phyloP scores from a whole-genome alignment of 2,888 invertebrate species.

The Lepidochrysops patricia region DNA sequence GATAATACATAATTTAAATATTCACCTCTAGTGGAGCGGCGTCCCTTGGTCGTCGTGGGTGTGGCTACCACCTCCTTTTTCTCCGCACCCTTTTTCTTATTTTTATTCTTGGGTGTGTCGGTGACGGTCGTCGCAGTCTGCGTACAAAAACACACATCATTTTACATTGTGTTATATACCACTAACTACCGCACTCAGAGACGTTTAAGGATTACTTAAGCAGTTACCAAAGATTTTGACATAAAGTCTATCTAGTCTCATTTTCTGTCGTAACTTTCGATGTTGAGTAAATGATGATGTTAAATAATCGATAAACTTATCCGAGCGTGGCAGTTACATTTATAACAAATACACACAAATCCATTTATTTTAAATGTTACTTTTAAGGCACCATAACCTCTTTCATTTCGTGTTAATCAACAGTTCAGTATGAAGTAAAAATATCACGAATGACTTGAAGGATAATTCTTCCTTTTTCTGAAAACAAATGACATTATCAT shows the following conservation, averaged over 20 bases:
- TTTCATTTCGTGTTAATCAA: neutral
- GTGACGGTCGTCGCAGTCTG: slow-evolving; percentile 7
- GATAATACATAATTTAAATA: no score
- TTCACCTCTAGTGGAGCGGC: slow-evolving; percentile 1
- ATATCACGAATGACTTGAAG: no score
- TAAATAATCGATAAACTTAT: no score
- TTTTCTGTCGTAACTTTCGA: no score
- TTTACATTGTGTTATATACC: neutral
- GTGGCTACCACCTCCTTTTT: neutral
- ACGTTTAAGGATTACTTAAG: no score
- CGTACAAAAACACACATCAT: neutral
- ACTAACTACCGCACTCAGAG: no score
- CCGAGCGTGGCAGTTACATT: no score
- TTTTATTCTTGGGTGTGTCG: slow-evolving; percentile 4
- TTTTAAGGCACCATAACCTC: neutral
- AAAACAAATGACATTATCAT: neutral
- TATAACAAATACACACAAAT: neutral
- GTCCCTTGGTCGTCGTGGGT: neutral
- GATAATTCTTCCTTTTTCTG: neutral
- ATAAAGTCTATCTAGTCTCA: no score
- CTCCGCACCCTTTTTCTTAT: slow-evolving; percentile 6
- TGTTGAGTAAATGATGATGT: no score
- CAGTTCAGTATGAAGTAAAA: no score
- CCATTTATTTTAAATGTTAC: neutral
- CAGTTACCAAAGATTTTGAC: no score